Evolutionary conservation across 2,888 invertebrate species (phyloP).

Genomic region (Polymixis flavicincta): DNA sequence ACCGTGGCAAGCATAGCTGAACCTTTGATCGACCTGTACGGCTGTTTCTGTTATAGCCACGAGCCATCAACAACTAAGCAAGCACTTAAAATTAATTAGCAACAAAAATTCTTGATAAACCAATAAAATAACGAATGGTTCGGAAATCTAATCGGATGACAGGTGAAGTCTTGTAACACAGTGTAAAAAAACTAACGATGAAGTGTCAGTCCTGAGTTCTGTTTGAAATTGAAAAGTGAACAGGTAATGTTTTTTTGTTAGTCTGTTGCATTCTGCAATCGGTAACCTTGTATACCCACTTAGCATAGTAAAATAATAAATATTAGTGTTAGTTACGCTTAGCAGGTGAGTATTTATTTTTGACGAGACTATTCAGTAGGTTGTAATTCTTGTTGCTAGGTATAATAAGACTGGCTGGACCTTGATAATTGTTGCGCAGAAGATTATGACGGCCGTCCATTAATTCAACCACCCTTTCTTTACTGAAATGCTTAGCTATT

Average conservation of each 20-base stretch:
- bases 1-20: background rate
- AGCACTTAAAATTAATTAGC: slow-evolving; percentile 13
- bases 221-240: slow-evolving; percentile 42
- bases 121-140: slow-evolving; percentile 15
- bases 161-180: slow-evolving; percentile 29
- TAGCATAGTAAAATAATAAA: slow-evolving; percentile 43
- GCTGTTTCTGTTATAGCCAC: background rate
- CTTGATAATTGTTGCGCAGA: slow-evolving; percentile 39
- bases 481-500: slow-evolving; percentile 21
- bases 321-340: slow-evolving; percentile 15
- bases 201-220: slow-evolving; percentile 27
- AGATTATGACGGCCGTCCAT: slow-evolving; percentile 29
- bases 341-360: slow-evolving; percentile 30
- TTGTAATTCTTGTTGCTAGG: slow-evolving; percentile 22
- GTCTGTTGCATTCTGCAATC: slow-evolving; percentile 45
- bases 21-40: too few relatives aligned
- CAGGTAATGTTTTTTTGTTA: slow-evolving; percentile 38
- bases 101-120: background rate
- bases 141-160: slow-evolving; percentile 30
- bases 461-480: slow-evolving; percentile 24
- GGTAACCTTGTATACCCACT: slow-evolving; percentile 45
- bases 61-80: background rate
- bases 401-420: slow-evolving; percentile 23
- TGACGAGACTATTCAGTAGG: slow-evolving; percentile 4
- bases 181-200: slow-evolving; percentile 20